Percentiles rank a stretch among this genome's conserved stretches.
Evolutionary conservation across 2,113 vertebrate genomes (phyloP).

Genomic region (Carassius auratus): DNA sequence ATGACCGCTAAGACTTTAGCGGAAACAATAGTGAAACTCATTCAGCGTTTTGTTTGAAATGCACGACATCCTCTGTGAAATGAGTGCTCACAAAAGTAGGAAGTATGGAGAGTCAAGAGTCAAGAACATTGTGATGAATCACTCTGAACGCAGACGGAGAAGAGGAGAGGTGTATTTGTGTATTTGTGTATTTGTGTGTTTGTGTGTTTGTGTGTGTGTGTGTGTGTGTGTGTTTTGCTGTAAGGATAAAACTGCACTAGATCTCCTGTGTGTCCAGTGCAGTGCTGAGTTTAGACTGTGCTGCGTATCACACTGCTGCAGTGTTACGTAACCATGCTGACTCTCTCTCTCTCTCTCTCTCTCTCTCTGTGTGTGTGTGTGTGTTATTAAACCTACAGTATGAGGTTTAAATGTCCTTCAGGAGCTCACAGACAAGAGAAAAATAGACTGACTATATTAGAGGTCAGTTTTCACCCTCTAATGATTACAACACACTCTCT

Average conservation of each 20-base stretch:
- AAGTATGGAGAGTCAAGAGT: constrained; percentile 19
- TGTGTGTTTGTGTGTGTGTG: no score
- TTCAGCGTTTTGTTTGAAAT: background rate
- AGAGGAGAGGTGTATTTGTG: background rate
- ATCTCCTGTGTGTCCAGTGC: background rate
- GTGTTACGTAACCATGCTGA: constrained; percentile 58
- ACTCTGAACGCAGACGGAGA: background rate
- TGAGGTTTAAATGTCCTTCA: constrained; percentile 64
- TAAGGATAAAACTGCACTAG: background rate
- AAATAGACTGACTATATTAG: background rate
- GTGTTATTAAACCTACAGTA: constrained; percentile 26
- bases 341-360: background rate
- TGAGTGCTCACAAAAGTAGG: constrained; percentile 52
- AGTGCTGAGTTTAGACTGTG: background rate
- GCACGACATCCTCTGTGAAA: constrained; percentile 6
- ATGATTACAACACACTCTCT: constrained; percentile 1
- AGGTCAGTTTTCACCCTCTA: constrained; percentile 1
- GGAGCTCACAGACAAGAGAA: background rate
- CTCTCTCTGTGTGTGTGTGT: no score
- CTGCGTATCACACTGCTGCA: constrained; percentile 52
- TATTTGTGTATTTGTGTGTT: background rate
- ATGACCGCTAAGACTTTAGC: constrained; percentile 22
- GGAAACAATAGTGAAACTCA: constrained; percentile 29
- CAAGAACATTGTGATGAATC: background rate
- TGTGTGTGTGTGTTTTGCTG: background rate